Conservation (phyloP, 2,113 vertebrate species). For the Atherinomorus stipes region DNA sequence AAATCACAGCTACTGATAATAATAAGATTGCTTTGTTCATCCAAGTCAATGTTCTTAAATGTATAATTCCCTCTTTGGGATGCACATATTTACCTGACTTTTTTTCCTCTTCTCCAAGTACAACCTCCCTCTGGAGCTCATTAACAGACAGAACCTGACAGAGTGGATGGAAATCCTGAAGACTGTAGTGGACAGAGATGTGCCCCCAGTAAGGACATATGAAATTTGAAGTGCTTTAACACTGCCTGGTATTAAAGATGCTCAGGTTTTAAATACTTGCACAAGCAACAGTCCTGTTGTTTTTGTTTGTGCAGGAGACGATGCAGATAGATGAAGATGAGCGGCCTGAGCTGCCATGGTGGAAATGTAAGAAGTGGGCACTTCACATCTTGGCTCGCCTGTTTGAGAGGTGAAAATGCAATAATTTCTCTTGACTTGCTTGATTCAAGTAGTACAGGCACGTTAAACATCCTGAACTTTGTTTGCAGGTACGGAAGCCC, state of each 20-base stretch:
- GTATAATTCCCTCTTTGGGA: background rate
- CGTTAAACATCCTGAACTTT: background rate
- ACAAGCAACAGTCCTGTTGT: background rate
- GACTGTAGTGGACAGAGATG: slow-evolving; percentile 95
- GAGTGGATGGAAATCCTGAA: slow-evolving; percentile 99
- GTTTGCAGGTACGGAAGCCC: slow-evolving; percentile 94
- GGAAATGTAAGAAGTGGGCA: slow-evolving; percentile 99
- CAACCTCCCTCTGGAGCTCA: slow-evolving; percentile 96
- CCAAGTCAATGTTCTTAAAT: background rate
- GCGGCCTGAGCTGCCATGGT: slow-evolving; percentile 96
- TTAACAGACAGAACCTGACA: slow-evolving; percentile 96
- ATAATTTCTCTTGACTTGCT: background rate
- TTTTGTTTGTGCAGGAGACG: slow-evolving; percentile 86
- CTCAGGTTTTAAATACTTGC: background rate
- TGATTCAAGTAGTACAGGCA: fast-evolving
- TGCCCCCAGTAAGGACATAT: slow-evolving; percentile 89
- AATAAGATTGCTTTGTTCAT: background rate
- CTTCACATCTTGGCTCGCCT: slow-evolving; percentile 97
- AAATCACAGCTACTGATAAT: background rate
- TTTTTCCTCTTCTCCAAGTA: slow-evolving; percentile 82
- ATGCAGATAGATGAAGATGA: slow-evolving; percentile 98
- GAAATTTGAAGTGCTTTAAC: background rate
- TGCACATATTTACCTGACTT: background rate
- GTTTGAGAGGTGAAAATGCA: slow-evolving; percentile 90
- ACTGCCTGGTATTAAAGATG: background rate